These are phyloP conservation scores for Galeopsomyia nigrocyanea DNA, from an alignment of 2,888 invertebrate species.

Conservation along the genomic window DNA sequence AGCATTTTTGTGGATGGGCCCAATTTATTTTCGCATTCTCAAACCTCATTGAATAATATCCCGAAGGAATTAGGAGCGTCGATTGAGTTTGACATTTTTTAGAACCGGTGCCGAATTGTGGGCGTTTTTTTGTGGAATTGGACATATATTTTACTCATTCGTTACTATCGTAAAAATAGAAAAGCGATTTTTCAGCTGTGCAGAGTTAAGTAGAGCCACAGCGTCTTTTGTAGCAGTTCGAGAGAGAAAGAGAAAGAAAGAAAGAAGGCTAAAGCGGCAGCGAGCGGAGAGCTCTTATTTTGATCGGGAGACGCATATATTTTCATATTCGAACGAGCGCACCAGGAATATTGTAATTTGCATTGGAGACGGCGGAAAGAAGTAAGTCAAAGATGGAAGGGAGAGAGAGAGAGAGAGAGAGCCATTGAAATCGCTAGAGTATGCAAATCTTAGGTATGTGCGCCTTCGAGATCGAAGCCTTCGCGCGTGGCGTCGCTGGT, in stretches of 20 bases:
- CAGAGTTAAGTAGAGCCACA: constrained; percentile 26
- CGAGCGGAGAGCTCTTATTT: constrained; percentile 56
- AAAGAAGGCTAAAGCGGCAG: constrained; percentile 6
- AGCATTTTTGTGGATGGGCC: too few relatives aligned
- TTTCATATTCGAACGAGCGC: constrained; percentile 64
- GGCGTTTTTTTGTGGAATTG: too few relatives aligned
- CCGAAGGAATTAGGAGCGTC: too few relatives aligned
- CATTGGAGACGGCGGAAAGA: constrained; percentile 65
- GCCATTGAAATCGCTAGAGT: constrained; percentile 61
- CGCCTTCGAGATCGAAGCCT: background rate
- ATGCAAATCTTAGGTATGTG: constrained; percentile 59
- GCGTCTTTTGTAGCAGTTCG: constrained; percentile 22
- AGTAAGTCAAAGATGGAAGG: constrained; percentile 57
- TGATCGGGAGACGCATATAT: constrained; percentile 64
- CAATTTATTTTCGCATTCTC: too few relatives aligned
- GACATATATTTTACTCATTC: constrained; percentile 31
- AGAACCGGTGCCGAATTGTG: too few relatives aligned
- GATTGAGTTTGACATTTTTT: too few relatives aligned
- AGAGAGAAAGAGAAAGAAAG: background rate
- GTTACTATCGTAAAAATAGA: constrained; percentile 40
- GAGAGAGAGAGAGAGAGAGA: constrained; percentile 43
- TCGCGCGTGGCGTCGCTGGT: background rate
- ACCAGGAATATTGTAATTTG: constrained; percentile 68
- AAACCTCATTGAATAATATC: too few relatives aligned
- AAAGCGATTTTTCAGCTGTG: constrained; percentile 36